Conservation (phyloP, 2,888 invertebrate species). For the Lobophora halterata region DNA sequence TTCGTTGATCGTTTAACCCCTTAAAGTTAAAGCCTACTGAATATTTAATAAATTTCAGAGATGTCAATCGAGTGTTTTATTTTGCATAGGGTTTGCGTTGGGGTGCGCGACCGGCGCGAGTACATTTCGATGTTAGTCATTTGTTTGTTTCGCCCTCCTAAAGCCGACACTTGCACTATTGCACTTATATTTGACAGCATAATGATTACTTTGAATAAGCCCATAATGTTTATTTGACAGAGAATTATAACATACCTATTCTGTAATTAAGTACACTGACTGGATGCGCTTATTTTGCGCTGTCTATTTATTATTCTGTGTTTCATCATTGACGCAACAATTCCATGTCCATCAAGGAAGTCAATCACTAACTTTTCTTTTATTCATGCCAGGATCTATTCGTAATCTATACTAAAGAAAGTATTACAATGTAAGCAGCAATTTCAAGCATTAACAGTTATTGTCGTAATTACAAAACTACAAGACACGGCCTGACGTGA, state of each 20-base stretch:
- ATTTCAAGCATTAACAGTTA: slow-evolving; percentile 29
- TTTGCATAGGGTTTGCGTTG: slow-evolving; percentile 76
- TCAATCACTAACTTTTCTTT: no score
- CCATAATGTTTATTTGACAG: slow-evolving; percentile 41
- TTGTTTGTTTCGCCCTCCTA: slow-evolving; percentile 62
- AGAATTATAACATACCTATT: no score
- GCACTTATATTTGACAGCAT: slow-evolving; percentile 72
- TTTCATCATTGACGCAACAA: no score
- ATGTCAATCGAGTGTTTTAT: slow-evolving; percentile 80
- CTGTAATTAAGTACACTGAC: background rate
- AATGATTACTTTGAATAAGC: slow-evolving; percentile 62
- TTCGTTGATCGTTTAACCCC: slow-evolving; percentile 75
- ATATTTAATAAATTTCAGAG: slow-evolving; percentile 80
- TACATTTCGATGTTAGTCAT: slow-evolving; percentile 79
- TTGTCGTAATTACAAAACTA: slow-evolving; percentile 33
- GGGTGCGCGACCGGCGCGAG: slow-evolving; percentile 77
- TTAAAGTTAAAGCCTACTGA: slow-evolving; percentile 72
- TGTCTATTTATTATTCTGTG: no score
- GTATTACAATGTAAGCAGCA: slow-evolving; percentile 14
- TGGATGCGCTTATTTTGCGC: no score
- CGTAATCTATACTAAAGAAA: slow-evolving; percentile 1
- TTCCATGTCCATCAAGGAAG: no score
- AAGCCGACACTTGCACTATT: slow-evolving; percentile 38
- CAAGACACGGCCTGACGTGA: slow-evolving; percentile 29
- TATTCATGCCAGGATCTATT: background rate